These are phyloP conservation scores for Micropterix aruncella DNA, from an alignment of 2,888 invertebrate species.

Conservation along the genomic window DNA sequence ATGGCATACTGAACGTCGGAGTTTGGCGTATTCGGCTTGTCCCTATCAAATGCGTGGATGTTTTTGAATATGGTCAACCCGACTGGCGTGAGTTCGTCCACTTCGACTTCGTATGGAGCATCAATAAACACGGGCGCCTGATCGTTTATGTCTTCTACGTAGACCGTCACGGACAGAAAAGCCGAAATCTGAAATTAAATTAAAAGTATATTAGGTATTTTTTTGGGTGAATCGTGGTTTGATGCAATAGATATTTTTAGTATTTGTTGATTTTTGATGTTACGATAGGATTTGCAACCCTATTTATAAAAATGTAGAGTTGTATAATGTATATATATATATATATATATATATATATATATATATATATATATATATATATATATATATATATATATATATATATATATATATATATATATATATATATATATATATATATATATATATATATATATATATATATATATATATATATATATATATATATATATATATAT, in stretches of 20 bases:
- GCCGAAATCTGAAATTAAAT: conserved; percentile 56
- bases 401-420: not conserved
- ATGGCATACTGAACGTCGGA: conserved; percentile 75
- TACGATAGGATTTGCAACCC: too few species aligned
- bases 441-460: too few species aligned
- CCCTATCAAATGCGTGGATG: conserved; percentile 67
- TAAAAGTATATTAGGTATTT: conserved; percentile 1
- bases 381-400: not conserved
- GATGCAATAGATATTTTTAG: too few species aligned
- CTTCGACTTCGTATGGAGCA: conserved; percentile 63
- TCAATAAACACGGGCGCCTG: conserved; percentile 66
- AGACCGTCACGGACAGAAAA: conserved; percentile 72
- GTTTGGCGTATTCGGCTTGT: conserved; percentile 80
- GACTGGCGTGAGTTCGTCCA: conserved; percentile 68
- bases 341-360: not conserved
- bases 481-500: too few species aligned
- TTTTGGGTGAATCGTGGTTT: not conserved
- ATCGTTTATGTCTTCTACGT: conserved; percentile 81
- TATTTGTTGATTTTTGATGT: too few species aligned
- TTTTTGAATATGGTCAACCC: conserved; percentile 71
- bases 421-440: not conserved
- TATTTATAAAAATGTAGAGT: too few species aligned
- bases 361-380: not conserved
- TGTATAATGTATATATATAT: not conserved
- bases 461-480: too few species aligned